Evolutionary conservation across 2,888 invertebrate species (phyloP).

Genomic region (Aphidius colemani): DNA sequence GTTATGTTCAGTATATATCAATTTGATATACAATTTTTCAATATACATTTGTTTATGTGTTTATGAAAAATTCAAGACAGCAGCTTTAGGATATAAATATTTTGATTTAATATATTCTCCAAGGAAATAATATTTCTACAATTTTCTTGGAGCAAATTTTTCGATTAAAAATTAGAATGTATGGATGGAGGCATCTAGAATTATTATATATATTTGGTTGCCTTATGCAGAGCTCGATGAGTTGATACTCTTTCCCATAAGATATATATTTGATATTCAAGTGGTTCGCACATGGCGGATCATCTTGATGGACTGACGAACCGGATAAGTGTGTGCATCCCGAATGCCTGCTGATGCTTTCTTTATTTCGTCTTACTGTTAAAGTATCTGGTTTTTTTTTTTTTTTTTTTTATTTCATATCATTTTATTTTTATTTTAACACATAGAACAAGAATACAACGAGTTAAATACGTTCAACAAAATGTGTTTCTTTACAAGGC

Average conservation of each 20-base stretch:
- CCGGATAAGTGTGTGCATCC: background rate
- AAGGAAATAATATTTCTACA: no score
- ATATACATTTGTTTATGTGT: no score
- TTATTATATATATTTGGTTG: background rate
- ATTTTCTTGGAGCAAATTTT: no score
- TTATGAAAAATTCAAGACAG: no score
- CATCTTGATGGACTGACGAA: constrained; percentile 25
- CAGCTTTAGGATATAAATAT: background rate
- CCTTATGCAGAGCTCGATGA: constrained; percentile 21
- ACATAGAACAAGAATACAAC: no score
- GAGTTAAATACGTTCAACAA: background rate
- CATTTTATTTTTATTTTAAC: no score
- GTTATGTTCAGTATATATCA: no score
- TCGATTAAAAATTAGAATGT: no score
- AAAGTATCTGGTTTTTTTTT: background rate
- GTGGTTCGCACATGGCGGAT: constrained; percentile 36
- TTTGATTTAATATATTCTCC: background rate
- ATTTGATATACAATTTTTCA: no score
- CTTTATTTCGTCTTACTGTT: background rate
- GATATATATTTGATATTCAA: no score
- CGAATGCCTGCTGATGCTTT: background rate
- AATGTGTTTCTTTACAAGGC: constrained; percentile 10
- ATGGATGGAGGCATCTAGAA: no score
- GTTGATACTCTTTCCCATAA: background rate
- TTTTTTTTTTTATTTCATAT: background rate